These are phyloP conservation scores for Prosopocoilus inquinatus DNA, from an alignment of 2,888 invertebrate species.

Conservation along the genomic window DNA sequence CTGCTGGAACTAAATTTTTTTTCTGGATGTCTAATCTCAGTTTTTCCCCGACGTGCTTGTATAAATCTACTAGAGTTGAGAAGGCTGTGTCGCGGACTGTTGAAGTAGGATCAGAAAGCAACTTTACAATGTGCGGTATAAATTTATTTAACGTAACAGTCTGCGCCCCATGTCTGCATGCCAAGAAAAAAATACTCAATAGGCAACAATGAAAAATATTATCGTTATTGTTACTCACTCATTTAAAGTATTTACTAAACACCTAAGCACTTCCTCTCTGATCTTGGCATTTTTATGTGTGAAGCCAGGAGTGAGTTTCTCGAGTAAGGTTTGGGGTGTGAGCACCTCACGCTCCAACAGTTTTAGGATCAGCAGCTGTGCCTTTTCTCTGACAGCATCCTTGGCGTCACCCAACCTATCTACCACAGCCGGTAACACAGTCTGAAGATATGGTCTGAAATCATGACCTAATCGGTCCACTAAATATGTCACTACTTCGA, in stretches of 20 bases:
- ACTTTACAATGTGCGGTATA: constrained; percentile 77
- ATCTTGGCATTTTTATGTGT: constrained; percentile 92
- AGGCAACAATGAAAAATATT: neutral
- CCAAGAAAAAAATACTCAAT: constrained; percentile 3
- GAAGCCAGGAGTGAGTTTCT: constrained; percentile 67
- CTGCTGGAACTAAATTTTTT: constrained; percentile 74
- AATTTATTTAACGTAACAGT: constrained; percentile 79
- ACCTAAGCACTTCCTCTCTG: constrained; percentile 81
- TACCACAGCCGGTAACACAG: constrained; percentile 77
- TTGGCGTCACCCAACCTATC: constrained; percentile 66
- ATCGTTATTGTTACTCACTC: constrained; percentile 59
- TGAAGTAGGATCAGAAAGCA: constrained; percentile 83
- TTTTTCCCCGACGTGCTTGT: constrained; percentile 89
- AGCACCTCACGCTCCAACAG: constrained; percentile 71
- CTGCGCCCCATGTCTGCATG: constrained; percentile 77
- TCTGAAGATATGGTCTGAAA: constrained; percentile 82
- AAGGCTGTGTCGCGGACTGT: constrained; percentile 86
- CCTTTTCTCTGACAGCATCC: constrained; percentile 62
- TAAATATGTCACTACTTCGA: constrained; percentile 83
- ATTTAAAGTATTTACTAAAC: constrained; percentile 78
- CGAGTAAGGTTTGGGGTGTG: constrained; percentile 68
- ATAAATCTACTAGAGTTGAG: constrained; percentile 83
- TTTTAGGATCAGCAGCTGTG: constrained; percentile 69
- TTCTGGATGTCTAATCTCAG: constrained; percentile 78
- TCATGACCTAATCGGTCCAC: constrained; percentile 84